Evolutionary conservation across 2,113 vertebrate genomes (phyloP).

Genomic region (Austrofundulus limnaeus): DNA sequence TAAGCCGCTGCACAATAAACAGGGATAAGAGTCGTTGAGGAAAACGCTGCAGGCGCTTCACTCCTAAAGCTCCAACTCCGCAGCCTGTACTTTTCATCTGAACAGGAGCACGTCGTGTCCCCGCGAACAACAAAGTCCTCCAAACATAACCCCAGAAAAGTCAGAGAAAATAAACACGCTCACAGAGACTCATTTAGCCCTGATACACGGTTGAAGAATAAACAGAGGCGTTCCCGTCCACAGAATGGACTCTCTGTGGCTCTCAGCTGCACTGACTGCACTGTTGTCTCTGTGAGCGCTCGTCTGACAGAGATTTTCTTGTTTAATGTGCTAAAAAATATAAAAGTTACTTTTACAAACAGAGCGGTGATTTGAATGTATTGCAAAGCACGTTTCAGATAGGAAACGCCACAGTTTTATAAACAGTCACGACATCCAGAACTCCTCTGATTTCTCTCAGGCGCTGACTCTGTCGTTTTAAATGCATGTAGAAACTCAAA

Average conservation of each 20-base stretch:
- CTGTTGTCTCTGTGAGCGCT: too few relatives aligned
- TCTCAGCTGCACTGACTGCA: conserved; percentile 29
- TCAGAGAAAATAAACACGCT: conserved; percentile 64
- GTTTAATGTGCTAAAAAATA: conserved; percentile 18
- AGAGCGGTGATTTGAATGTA: background rate
- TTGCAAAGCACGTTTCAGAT: conserved; percentile 26
- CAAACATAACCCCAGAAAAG: conserved; percentile 44
- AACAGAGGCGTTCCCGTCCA: conserved; percentile 62
- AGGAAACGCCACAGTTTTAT: too few relatives aligned
- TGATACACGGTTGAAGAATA: conserved; percentile 50
- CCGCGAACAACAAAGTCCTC: conserved; percentile 53
- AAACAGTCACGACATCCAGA: too few relatives aligned
- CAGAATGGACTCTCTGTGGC: conserved; percentile 61
- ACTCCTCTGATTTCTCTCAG: too few relatives aligned
- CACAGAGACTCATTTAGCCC: conserved; percentile 54
- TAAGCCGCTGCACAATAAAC: conserved; percentile 32
- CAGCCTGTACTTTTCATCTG: conserved; percentile 40
- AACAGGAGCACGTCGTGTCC: conserved; percentile 40
- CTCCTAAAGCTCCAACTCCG: conserved; percentile 14
- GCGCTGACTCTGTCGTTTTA: too few relatives aligned
- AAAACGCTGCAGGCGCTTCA: conserved; percentile 43
- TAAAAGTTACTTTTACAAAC: conserved; percentile 5
- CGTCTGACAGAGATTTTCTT: conserved; percentile 20
- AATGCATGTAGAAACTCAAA: too few relatives aligned
- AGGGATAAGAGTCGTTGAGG: conserved; percentile 51